Conservation (phyloP, 35 echinoderm and acorn worm genomes). For the Acanthaster planci region DNA sequence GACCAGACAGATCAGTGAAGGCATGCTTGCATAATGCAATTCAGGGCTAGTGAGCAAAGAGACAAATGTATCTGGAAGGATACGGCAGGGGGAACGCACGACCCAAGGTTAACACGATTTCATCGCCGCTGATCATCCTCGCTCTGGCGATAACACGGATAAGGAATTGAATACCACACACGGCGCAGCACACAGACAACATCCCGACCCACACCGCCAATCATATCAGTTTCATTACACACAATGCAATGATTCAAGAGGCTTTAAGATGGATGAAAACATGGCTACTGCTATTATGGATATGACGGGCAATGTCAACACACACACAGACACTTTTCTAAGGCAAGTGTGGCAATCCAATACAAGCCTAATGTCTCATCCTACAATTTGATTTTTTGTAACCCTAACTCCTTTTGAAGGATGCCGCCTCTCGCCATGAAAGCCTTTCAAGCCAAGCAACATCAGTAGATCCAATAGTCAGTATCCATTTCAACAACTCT, state of each 20-base stretch:
- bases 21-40: slow-evolving; percentile 28
- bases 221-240: slow-evolving; percentile 3
- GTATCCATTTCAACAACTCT: slow-evolving; percentile 25
- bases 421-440: not conserved
- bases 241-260: not conserved
- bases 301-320: not conserved
- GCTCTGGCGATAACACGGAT: not conserved
- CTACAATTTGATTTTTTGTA: too few species aligned
- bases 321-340: too few species aligned
- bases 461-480: not conserved
- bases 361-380: too few species aligned
- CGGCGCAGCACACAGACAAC: not conserved
- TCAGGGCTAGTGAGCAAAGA: slow-evolving; percentile 24
- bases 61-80: slow-evolving; percentile 24
- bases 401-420: not conserved
- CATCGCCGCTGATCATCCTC: not conserved
- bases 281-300: not conserved
- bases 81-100: slow-evolving; percentile 12
- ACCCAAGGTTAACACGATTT: slow-evolving; percentile 26
- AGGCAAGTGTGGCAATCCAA: too few species aligned
- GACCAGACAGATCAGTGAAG: not conserved
- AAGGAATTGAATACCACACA: not conserved
- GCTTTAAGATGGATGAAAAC: not conserved
- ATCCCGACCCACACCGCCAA: not conserved
- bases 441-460: not conserved